Evolutionary conservation across 2,797 vertebrate species (phyloP).

Genomic region (Schizopygopsis malacanthus): DNA sequence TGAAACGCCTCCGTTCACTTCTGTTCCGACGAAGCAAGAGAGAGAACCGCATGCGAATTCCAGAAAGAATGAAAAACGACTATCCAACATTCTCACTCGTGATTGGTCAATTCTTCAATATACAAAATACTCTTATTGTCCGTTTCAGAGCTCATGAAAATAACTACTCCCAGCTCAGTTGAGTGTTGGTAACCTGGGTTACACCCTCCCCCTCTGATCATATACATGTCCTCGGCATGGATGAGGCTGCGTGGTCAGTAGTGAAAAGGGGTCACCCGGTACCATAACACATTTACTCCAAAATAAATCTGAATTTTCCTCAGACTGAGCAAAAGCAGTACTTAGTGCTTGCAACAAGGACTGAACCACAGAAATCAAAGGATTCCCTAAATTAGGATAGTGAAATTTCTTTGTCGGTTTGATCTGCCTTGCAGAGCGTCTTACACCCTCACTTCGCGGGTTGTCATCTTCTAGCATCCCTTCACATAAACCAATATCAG

Average conservation of each 20-base stretch:
- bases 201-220: neutral
- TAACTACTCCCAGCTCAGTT: too few relatives aligned
- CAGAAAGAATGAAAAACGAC: too few relatives aligned
- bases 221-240: too few relatives aligned
- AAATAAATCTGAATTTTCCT: neutral
- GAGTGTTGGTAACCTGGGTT: too few relatives aligned
- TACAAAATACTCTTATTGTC: too few relatives aligned
- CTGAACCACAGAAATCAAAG: neutral
- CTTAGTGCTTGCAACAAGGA: neutral
- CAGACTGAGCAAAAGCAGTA: neutral
- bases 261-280: neutral
- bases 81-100: too few relatives aligned
- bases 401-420: neutral
- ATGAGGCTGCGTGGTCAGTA: too few relatives aligned
- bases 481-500: neutral
- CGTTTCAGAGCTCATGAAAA: too few relatives aligned
- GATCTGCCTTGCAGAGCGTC: neutral
- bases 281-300: neutral
- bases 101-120: too few relatives aligned
- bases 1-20: too few relatives aligned
- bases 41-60: too few relatives aligned
- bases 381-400: slow-evolving; percentile 11
- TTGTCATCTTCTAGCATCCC: neutral
- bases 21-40: too few relatives aligned
- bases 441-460: neutral